Conservation (phyloP, 2,888 invertebrate genomes). For the Rugalucina vietnamica region DNA sequence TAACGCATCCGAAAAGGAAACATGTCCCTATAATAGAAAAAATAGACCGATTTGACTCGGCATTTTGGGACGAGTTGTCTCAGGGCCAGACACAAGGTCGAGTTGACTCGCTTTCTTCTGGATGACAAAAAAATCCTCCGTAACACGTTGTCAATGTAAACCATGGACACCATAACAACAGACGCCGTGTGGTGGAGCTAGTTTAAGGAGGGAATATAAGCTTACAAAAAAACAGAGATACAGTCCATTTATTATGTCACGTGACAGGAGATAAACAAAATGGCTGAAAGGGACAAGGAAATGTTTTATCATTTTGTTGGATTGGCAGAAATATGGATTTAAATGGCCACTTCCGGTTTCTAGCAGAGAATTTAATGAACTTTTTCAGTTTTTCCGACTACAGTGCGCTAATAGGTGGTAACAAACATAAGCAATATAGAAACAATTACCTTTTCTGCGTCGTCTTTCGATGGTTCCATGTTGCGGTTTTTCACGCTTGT, state of each 20-base stretch:
- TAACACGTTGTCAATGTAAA: not conserved
- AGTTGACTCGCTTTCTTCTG: no score
- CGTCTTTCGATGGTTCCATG: not conserved
- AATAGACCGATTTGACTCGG: no score
- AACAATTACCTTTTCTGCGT: not conserved
- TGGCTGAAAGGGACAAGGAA: not conserved
- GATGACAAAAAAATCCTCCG: no score
- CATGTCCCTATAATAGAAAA: no score
- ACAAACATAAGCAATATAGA: not conserved
- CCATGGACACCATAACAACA: not conserved
- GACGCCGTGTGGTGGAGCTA: not conserved
- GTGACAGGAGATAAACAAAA: conserved; percentile 1
- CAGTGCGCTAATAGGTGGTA: not conserved
- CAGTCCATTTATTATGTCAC: not conserved
- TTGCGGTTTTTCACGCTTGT: not conserved
- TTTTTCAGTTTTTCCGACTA: not conserved
- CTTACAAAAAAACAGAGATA: not conserved
- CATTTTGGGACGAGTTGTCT: no score
- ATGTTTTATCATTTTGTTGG: no score
- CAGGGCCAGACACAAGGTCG: no score
- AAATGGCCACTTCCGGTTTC: not conserved
- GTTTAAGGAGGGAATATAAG: not conserved
- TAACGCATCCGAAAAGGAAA: no score
- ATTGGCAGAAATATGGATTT: no score
- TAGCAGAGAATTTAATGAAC: not conserved